These are phyloP conservation scores for Hydrocynus forskahlii DNA, from an alignment of 2,797 vertebrate species.

Conservation along the genomic window DNA sequence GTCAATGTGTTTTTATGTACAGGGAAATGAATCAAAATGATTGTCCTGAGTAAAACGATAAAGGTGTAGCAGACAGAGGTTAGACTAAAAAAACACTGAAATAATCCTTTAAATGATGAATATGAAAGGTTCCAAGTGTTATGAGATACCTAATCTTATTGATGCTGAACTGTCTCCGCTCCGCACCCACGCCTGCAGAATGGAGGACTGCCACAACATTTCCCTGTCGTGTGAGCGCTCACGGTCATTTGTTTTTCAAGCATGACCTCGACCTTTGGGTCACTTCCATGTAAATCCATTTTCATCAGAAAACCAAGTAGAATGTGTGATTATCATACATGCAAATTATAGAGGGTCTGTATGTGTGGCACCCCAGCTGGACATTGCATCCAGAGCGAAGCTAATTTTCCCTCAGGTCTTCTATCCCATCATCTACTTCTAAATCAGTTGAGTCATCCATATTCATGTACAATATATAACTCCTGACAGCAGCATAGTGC, in stretches of 20 bases:
- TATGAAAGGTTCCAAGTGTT: neutral
- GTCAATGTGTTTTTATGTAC: neutral
- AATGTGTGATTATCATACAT: conserved; percentile 31
- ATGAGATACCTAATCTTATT: neutral
- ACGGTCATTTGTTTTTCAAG: neutral
- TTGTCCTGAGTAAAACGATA: neutral
- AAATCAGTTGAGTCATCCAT: conserved; percentile 4
- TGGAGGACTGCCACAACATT: neutral
- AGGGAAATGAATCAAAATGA: neutral
- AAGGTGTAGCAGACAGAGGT: neutral
- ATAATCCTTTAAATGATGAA: neutral
- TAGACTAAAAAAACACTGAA: neutral
- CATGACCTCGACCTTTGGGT: neutral
- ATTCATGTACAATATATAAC: conserved; percentile 1
- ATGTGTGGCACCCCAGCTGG: neutral
- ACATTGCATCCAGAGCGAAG: conserved; percentile 13
- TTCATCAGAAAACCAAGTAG: neutral
- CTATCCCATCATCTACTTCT: neutral
- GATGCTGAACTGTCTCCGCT: neutral
- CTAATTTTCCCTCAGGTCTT: neutral
- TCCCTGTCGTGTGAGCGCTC: neutral
- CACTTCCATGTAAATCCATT: conserved; percentile 16
- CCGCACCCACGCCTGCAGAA: neutral
- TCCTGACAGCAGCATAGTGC: conserved; percentile 15
- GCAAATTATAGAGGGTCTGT: neutral